Conservation (phyloP, 2,113 vertebrate species). For the Psammodynastes pulverulentus region DNA sequence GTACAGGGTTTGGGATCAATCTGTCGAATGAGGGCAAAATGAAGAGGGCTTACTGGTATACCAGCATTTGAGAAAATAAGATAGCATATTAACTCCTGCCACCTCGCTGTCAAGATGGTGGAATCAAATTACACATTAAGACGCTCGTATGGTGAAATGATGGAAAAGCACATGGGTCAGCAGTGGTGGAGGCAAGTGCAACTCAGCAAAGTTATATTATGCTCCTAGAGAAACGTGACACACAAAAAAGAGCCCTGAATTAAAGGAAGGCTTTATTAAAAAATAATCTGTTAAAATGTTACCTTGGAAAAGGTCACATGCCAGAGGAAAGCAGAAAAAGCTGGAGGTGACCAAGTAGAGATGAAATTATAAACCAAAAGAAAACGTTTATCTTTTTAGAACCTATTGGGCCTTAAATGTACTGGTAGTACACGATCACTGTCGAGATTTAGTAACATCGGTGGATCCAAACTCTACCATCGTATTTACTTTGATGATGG, state of each 20-base stretch:
- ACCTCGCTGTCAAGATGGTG: not conserved
- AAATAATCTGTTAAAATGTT: not conserved
- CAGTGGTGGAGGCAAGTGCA: not conserved
- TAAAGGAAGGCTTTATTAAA: constrained; percentile 45
- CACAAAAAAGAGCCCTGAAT: not conserved
- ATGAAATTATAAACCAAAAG: not conserved
- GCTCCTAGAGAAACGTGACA: not conserved
- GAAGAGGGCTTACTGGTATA: not conserved
- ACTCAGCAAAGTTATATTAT: not conserved
- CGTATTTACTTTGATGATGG: not conserved
- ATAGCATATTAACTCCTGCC: not conserved
- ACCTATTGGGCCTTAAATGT: not conserved
- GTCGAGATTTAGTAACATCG: not conserved
- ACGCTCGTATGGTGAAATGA: not conserved
- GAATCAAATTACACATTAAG: not conserved
- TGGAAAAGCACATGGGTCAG: not conserved
- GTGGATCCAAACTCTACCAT: not conserved
- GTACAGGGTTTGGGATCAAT: constrained; percentile 99
- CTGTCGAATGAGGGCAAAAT: constrained; percentile 62
- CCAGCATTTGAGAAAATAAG: not conserved
- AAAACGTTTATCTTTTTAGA: not conserved
- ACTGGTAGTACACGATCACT: no score
- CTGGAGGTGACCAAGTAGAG: not conserved
- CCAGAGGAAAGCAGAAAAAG: not conserved
- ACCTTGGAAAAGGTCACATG: no score